phyloP scores from a whole-genome alignment of 2,797 vertebrate genomes.

The Anisognathus igniventris region DNA sequence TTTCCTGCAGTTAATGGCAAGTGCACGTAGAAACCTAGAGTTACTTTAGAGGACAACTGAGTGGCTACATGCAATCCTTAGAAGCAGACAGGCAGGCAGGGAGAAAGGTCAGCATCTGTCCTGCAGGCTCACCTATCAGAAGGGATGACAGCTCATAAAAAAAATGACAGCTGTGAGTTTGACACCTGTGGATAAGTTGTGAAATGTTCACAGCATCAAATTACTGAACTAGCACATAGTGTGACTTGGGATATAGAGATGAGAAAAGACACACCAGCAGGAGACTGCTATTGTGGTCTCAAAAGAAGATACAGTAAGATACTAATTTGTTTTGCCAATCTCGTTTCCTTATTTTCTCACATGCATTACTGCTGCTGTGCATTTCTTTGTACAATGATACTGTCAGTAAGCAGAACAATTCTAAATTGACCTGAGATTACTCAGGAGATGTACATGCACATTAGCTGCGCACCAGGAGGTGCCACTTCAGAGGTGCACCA shows the following conservation, averaged over 20 bases:
- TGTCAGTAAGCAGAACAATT: neutral
- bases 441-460: neutral
- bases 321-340: neutral
- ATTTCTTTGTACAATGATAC: neutral
- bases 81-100: neutral
- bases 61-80: neutral
- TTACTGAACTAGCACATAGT: neutral
- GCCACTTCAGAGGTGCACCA: neutral
- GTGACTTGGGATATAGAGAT: neutral
- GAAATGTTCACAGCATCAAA: neutral
- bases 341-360: neutral
- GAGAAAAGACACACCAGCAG: neutral
- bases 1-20: neutral
- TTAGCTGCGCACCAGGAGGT: neutral
- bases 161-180: neutral
- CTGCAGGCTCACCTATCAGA: neutral
- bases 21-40: fast-evolving
- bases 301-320: neutral
- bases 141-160: neutral
- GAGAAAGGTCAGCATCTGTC: too few relatives aligned
- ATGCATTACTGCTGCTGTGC: fast-evolving
- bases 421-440: neutral
- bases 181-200: neutral
- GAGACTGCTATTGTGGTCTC: neutral
- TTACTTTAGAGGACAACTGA: neutral